Evolutionary conservation across 64 coral and sea anemone genomes (phyloP).

Genomic region (Montipora foliosa): DNA sequence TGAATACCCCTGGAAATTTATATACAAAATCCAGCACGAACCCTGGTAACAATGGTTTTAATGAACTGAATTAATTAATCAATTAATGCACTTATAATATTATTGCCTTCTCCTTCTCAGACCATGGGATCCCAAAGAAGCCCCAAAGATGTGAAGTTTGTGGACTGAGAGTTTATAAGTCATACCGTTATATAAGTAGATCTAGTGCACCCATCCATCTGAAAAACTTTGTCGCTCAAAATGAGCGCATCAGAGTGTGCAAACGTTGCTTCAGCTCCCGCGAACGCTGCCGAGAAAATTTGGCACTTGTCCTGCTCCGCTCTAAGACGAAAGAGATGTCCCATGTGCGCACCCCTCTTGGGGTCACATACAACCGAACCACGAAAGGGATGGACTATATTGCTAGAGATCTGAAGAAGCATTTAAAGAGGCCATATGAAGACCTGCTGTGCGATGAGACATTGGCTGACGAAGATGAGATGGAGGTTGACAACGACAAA

Average conservation of each 20-base stretch:
- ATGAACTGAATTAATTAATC: too few relatives aligned
- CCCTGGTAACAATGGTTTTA: too few relatives aligned
- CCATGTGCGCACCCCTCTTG: slow-evolving; percentile 83
- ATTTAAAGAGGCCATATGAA: slow-evolving; percentile 79
- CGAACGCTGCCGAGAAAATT: slow-evolving; percentile 84
- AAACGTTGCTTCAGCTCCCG: slow-evolving; percentile 87
- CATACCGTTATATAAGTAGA: slow-evolving; percentile 83
- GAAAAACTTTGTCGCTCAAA: slow-evolving; percentile 79
- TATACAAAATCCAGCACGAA: too few relatives aligned
- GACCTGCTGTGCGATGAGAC: slow-evolving; percentile 91
- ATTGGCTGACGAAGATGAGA: slow-evolving; percentile 89
- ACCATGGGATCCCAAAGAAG: slow-evolving; percentile 1
- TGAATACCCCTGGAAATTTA: too few relatives aligned
- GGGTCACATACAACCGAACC: slow-evolving; percentile 56
- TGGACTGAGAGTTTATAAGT: slow-evolving; percentile 86
- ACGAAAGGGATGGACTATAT: slow-evolving; percentile 74
- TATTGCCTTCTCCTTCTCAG: not conserved
- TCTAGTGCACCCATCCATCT: slow-evolving; percentile 78
- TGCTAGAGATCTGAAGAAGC: slow-evolving; percentile 52
- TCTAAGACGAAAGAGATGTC: slow-evolving; percentile 75
- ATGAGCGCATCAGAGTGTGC: slow-evolving; percentile 86
- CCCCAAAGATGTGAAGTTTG: slow-evolving; percentile 91
- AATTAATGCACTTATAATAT: too few relatives aligned
- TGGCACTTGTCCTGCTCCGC: slow-evolving; percentile 78
- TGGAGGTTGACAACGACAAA: slow-evolving; percentile 65